phyloP scores from a whole-genome alignment of 2,113 vertebrate genomes.

The Vicugna pacos region DNA sequence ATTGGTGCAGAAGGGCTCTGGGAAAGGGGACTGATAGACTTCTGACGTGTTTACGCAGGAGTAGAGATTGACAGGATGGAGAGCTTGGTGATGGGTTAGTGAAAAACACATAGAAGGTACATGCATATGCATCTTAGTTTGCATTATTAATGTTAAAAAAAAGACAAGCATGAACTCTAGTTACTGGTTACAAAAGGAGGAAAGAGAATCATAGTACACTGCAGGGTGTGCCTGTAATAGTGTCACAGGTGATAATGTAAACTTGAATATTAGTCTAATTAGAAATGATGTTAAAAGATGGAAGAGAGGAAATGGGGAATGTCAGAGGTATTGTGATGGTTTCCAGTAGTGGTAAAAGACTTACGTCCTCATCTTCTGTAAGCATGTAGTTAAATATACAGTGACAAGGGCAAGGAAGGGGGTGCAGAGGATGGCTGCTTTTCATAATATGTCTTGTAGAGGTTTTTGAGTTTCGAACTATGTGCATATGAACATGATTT shows the following conservation, averaged over 20 bases:
- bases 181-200: neutral
- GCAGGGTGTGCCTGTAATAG: neutral
- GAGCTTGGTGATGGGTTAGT: neutral
- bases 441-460: neutral
- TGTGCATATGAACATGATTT: neutral
- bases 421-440: neutral
- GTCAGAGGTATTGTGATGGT: neutral
- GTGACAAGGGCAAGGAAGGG: neutral
- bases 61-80: neutral
- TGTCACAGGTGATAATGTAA: neutral
- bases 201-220: neutral
- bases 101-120: neutral
- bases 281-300: neutral
- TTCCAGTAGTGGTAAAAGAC: neutral
- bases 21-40: neutral
- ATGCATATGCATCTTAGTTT: too few species aligned
- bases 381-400: neutral
- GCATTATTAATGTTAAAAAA: too few species aligned
- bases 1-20: neutral
- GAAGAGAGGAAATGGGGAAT: neutral
- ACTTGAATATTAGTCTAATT: neutral
- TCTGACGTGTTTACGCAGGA: neutral
- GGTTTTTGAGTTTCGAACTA: neutral
- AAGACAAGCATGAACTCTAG: neutral
- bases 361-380: neutral